Evolutionary conservation across 2,888 invertebrate genomes (phyloP).

Genomic region (Osmoderma eremita): DNA sequence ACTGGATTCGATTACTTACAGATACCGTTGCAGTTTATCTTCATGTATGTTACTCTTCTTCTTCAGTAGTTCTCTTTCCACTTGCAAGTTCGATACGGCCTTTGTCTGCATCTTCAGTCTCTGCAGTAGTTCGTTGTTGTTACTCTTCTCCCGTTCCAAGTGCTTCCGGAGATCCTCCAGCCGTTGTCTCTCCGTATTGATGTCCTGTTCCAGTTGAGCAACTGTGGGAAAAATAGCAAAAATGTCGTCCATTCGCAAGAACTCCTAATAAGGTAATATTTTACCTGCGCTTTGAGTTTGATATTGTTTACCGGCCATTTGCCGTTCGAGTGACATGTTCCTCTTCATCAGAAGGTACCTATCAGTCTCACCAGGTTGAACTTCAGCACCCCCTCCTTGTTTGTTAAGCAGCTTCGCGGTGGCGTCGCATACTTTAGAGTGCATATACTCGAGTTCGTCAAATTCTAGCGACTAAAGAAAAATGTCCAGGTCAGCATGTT

Average conservation of each 20-base stretch:
- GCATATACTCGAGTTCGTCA: constrained; percentile 68
- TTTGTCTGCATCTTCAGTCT: constrained; percentile 48
- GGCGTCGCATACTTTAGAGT: constrained; percentile 67
- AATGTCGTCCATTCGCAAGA: neutral
- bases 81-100: constrained; percentile 50
- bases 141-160: constrained; percentile 49
- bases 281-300: constrained; percentile 66
- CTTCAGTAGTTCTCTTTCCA: constrained; percentile 51
- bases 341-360: constrained; percentile 64
- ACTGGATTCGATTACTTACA: constrained; percentile 44
- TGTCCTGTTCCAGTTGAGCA: constrained; percentile 47
- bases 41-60: constrained; percentile 49
- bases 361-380: constrained; percentile 53
- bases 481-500: constrained; percentile 28
- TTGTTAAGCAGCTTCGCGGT: constrained; percentile 61
- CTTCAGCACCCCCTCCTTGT: constrained; percentile 60
- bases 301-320: constrained; percentile 65
- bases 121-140: constrained; percentile 49
- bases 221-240: constrained; percentile 43
- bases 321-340: constrained; percentile 65
- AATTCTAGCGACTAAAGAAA: constrained; percentile 63
- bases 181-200: constrained; percentile 49
- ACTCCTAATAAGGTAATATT: neutral
- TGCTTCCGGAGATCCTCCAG: constrained; percentile 49
- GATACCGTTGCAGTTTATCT: constrained; percentile 47